Percentiles rank a stretch among this genome's conserved stretches.
These are phyloP conservation scores for Meriones psammophilus DNA, from an alignment of 2,797 vertebrate species.

Conservation along the genomic window DNA sequence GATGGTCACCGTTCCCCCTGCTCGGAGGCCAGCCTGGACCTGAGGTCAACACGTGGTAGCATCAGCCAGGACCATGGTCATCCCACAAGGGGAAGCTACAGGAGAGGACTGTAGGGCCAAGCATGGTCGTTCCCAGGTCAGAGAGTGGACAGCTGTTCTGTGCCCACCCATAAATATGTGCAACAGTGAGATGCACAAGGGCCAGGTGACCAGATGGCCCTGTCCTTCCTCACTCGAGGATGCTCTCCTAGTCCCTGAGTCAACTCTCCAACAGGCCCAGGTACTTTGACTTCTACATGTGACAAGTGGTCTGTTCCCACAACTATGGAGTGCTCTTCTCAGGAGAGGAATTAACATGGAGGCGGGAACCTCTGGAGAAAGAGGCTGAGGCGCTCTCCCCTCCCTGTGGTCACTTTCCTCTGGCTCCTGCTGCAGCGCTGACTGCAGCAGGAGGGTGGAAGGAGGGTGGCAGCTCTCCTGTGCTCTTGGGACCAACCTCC, in stretches of 20 bases:
- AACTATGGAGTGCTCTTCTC: not conserved
- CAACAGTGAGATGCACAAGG: not conserved
- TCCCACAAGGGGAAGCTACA: fast-evolving
- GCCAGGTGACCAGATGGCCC: fast-evolving
- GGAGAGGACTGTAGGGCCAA: not conserved
- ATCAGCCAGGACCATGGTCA: not conserved
- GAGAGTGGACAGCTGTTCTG: not conserved
- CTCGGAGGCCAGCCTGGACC: not conserved
- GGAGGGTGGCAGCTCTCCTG: not conserved
- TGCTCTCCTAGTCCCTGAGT: not conserved
- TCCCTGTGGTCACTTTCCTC: not conserved
- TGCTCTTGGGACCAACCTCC: not conserved
- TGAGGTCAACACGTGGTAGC: not conserved
- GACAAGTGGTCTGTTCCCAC: not conserved
- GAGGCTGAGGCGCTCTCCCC: not conserved
- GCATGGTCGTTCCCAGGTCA: not conserved
- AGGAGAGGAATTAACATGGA: not conserved
- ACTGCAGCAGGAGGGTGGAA: not conserved
- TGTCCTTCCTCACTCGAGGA: not conserved
- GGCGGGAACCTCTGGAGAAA: not conserved
- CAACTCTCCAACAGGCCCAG: not conserved
- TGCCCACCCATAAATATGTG: not conserved
- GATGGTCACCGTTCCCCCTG: fast-evolving
- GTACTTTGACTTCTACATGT: not conserved
- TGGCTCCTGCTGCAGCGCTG: fast-evolving